Evolutionary conservation across 2,888 invertebrate genomes (phyloP), one percentile per base, ranked within the genome.

Genomic region (Apodemia duryi): DNA sequence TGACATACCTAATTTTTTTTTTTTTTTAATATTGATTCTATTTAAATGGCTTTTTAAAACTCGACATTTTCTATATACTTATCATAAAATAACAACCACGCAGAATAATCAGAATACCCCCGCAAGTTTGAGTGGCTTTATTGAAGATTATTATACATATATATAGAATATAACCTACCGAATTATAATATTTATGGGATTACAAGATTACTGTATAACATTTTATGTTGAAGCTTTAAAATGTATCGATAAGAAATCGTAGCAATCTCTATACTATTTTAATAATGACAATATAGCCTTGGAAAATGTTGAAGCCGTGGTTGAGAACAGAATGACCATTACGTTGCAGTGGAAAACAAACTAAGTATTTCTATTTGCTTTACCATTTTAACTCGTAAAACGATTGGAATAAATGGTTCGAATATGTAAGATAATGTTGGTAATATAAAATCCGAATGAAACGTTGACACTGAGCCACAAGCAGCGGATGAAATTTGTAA

Each of bases 401-500:
- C 1, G 0, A 49, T 2, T 38, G 1, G 4, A 68, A 74, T 82
- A 71, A 71, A 65, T 32, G 49, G 54, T 65, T n/a, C 1, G 1
- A 29, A 68, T 13, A 46, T 41, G 77, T 63, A 78, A 35, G 51
- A n/a, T 57, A 69, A 75, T 64, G 65, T 73, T 82, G 73, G 84
- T 76, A 75, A 74, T 76, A 67, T 79, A 79, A 85, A 86, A 86
- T 86, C 87, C 84, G 79, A 85, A 85, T 83, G 87, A 86, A 88
- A 87, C 84, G 86, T 84, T 85, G 87, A 87, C 87, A 86, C 81
- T 85, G 84, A 86, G 86, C 86, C 80, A 77, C 82, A 73, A 81
- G 83, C 80, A 76, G 71, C 79, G 77, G 77, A 80, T 83, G 84
- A 85, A 86, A 86, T 88, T 88, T 87, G 86, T 84, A 73, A 84